Evolutionary conservation across 2,888 invertebrate genomes (phyloP), one percentile per base, ranked within the genome.

Genomic region (Agapetus fuscipes): DNA sequence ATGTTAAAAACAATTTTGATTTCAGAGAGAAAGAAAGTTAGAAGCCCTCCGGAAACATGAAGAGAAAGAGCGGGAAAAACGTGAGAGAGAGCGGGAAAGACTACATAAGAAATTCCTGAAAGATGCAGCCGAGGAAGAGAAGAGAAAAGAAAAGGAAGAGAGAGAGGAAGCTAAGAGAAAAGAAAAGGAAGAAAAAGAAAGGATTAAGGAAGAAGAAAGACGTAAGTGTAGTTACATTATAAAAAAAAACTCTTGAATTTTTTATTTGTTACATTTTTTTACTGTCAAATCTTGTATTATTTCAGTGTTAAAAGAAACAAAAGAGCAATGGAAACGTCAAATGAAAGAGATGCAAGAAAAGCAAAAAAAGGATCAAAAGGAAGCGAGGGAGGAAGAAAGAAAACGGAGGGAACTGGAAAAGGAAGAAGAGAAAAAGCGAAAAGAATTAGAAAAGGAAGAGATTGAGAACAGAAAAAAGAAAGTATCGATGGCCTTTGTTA

Each of bases 381-480:
- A 71, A 54, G 72, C 65, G 7, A 61, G 74, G 61, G 75, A 76
- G 45, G 76, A 77, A 50, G 75, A 76, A 42, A 76, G 69, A 48
- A 64, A 71, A 7, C 76, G 76, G 48, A 78, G 74, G 49, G 83
- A 66, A 52, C 74, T 71, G 54, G 74, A 66, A 36, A 62, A 73
- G 54, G 75, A 76, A 53, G 64, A 73, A 43, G 74, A 75, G 46
- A 64, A 62, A 32, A 54, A 59, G n/a, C 64, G 64, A 37, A 72
- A 74, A 50, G 75, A 76, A 49, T 66, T 66, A 35, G 76, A 78
- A 51, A 83, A 76, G 51, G 70, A 78, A 49, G 85, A 83, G 57
- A 76, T 76, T 35, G 81, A 83, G 55, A 71, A 79, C 9, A 82
- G 81, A 50, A 83, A 84, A 54, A 82, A 83, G 49, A 86, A 87